A percentile compares a stretch with the other conserved stretches of the same genome.
Conservation (phyloP, 2,888 invertebrate genomes). For the Chaitophorus viminalis region DNA sequence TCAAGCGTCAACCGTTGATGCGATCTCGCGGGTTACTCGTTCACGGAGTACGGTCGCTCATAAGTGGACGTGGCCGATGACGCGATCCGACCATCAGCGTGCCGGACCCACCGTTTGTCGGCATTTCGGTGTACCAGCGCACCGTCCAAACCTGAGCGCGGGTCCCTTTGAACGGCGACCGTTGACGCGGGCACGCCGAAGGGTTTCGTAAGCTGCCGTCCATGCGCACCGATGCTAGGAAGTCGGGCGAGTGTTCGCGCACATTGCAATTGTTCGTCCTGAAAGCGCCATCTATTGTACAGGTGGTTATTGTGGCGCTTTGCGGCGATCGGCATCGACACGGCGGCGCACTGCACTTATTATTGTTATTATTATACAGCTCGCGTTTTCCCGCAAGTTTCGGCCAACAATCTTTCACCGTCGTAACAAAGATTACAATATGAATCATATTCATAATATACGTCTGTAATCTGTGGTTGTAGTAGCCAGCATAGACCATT, state of each 20-base stretch:
- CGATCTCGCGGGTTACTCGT: accelerated
- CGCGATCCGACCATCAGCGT: too few species aligned
- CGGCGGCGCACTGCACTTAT: not conserved
- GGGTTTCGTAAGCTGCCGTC: not conserved
- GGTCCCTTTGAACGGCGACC: not conserved
- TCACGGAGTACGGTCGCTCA: accelerated
- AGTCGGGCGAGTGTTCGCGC: not conserved
- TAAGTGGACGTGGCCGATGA: not conserved
- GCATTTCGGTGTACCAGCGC: too few species aligned
- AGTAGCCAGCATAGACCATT: too few species aligned
- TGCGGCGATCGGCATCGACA: too few species aligned
- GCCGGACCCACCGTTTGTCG: not conserved
- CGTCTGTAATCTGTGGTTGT: too few species aligned
- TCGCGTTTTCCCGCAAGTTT: not conserved
- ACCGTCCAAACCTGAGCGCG: not conserved
- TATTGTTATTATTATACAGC: too few species aligned
- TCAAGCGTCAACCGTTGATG: not conserved
- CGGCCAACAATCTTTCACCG: too few species aligned
- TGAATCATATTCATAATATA: too few species aligned
- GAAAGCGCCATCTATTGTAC: not conserved
- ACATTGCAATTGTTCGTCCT: not conserved
- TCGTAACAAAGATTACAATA: too few species aligned
- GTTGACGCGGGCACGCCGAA: not conserved
- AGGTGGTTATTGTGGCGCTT: too few species aligned
- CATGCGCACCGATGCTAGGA: not conserved